phyloP scores from a whole-genome alignment of 1,140 invertebrate species.

The Drosophila chauvacae region DNA sequence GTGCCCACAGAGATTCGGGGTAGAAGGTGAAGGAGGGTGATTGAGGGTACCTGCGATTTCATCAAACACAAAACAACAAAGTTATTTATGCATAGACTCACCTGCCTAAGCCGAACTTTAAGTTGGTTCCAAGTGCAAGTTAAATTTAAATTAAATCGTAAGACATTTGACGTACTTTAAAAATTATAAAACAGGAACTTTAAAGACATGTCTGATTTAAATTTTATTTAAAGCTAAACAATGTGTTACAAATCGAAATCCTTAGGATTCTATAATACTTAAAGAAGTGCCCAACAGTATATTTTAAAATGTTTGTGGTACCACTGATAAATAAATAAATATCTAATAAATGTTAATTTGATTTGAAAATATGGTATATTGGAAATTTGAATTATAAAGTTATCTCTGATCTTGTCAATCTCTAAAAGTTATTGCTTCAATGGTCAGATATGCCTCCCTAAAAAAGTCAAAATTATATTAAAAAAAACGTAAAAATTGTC shows the following conservation, averaged over 20 bases:
- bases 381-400: no score
- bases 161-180: no score
- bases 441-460: neutral
- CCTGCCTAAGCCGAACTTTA: neutral
- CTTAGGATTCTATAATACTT: no score
- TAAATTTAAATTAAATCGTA: neutral
- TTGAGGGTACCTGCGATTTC: conserved; percentile 22
- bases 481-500: neutral
- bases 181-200: neutral
- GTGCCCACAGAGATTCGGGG: neutral
- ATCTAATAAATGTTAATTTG: no score
- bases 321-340: no score
- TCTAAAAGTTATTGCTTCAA: neutral
- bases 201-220: no score
- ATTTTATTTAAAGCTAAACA: no score
- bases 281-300: no score
- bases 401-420: no score
- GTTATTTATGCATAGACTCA: neutral
- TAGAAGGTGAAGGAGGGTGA: neutral
- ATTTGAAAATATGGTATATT: no score
- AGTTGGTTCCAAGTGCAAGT: neutral
- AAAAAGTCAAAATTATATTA: neutral
- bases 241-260: no score
- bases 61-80: conserved; percentile 23
- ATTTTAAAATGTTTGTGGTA: no score